A percentile compares a stretch with the other conserved stretches of the same genome.
phyloP scores from a whole-genome alignment of 2,113 vertebrate species.

The Cisticola juncidis region DNA sequence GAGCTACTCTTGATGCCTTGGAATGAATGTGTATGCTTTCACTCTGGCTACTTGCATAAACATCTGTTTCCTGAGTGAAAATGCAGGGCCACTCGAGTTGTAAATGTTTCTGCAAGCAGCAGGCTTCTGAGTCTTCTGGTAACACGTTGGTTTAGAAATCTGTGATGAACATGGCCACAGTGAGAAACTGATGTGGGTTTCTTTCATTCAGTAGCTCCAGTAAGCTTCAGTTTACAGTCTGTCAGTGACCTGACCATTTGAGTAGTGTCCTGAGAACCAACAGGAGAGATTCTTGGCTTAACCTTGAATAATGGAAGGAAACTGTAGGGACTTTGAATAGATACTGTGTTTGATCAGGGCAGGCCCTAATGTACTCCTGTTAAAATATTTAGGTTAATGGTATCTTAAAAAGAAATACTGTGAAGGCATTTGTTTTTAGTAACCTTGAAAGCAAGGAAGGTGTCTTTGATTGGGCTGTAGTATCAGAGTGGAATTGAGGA shows the following conservation, averaged over 20 bases:
- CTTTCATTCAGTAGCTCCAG: background rate
- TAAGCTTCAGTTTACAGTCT: background rate
- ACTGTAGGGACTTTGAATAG: background rate
- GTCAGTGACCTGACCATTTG: background rate
- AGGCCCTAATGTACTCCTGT: background rate
- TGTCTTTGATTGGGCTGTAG: background rate
- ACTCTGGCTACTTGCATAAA: background rate
- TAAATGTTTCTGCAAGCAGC: background rate
- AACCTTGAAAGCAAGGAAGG: background rate
- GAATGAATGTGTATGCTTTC: background rate
- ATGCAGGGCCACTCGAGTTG: background rate
- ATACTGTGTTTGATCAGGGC: background rate
- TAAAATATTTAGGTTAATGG: background rate
- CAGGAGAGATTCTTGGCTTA: background rate
- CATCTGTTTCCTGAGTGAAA: background rate
- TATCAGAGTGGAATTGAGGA: background rate
- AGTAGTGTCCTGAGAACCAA: background rate
- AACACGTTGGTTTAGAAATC: background rate
- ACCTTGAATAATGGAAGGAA: background rate
- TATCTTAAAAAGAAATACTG: background rate
- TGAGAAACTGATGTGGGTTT: background rate
- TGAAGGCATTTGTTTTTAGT: background rate
- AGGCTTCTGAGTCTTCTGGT: background rate
- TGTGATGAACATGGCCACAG: rapidly evolving
- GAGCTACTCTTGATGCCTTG: background rate